Conservation (phyloP, 30 jellyfish, hydroid and myxozoan genomes). For the Mastigias papua region DNA sequence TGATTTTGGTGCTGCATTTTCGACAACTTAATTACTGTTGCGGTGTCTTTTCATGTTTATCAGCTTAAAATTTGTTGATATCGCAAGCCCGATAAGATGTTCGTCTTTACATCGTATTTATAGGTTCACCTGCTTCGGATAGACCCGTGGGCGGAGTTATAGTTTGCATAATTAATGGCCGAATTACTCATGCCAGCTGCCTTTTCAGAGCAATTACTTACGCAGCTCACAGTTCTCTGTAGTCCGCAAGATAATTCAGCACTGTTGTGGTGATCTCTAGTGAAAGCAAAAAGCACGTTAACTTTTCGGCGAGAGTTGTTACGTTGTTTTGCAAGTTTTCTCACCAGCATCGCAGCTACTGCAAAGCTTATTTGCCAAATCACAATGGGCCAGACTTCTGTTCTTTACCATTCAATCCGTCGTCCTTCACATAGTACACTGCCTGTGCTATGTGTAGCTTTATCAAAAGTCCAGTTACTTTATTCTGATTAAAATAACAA, state of each 20-base stretch:
- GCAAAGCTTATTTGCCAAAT: not conserved
- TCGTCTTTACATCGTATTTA: conserved; percentile 45
- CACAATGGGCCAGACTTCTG: not conserved
- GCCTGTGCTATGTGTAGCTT: too few species aligned
- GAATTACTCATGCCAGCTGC: conserved; percentile 76
- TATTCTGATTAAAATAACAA: too few species aligned
- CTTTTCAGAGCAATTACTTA: conserved; percentile 70
- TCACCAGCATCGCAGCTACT: not conserved
- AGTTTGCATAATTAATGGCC: conserved; percentile 67
- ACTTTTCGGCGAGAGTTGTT: not conserved
- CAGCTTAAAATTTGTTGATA: conserved; percentile 44
- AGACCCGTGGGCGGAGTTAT: conserved; percentile 74
- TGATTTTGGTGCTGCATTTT: conserved; percentile 18
- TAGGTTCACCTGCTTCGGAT: conserved; percentile 68
- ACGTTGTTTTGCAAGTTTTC: not conserved
- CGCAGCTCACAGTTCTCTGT: conserved; percentile 13
- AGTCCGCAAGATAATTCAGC: conserved; percentile 13
- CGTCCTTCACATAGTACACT: not conserved
- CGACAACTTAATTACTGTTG: conserved; percentile 29
- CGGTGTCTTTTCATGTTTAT: conserved; percentile 53
- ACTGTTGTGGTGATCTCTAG: conserved; percentile 11
- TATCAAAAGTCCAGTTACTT: too few species aligned
- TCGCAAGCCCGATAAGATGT: conserved; percentile 52
- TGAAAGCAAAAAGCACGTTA: conserved; percentile 44
- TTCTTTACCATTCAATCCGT: not conserved